These are phyloP conservation scores for Lichenostomus cassidix DNA, from an alignment of 2,113 vertebrate species.

Conservation along the genomic window DNA sequence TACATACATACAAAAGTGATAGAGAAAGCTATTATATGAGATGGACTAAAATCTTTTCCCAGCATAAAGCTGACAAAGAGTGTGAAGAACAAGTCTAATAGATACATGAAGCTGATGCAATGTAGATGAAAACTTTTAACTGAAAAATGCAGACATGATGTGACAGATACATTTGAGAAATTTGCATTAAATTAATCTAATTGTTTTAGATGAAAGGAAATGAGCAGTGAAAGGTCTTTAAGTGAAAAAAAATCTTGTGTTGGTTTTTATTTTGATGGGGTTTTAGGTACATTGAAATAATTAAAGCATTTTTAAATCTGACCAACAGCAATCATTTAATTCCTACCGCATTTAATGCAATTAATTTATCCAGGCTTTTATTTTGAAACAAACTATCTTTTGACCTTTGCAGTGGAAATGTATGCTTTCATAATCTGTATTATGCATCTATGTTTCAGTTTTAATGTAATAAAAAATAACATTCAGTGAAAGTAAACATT, in stretches of 20 bases:
- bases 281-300: not conserved
- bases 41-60: not conserved
- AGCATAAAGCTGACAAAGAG: not conserved
- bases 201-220: not conserved
- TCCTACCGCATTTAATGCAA: not conserved
- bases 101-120: constrained; percentile 24
- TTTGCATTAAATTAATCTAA: not conserved
- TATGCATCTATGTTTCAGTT: not conserved
- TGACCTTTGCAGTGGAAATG: not conserved
- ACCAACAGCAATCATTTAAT: not conserved
- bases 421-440: not conserved
- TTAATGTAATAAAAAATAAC: not conserved
- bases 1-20: not conserved
- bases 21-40: not conserved
- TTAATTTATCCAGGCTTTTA: not conserved
- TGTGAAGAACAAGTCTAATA: not conserved
- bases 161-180: constrained; percentile 1
- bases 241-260: not conserved
- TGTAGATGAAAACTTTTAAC: not conserved
- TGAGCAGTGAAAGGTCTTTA: not conserved
- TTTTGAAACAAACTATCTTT: not conserved
- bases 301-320: not conserved
- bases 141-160: not conserved
- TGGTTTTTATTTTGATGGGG: not conserved
- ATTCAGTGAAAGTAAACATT: not conserved